Evolutionary conservation across 2,113 vertebrate species (phyloP).

Genomic region (Cichladusa arquata): DNA sequence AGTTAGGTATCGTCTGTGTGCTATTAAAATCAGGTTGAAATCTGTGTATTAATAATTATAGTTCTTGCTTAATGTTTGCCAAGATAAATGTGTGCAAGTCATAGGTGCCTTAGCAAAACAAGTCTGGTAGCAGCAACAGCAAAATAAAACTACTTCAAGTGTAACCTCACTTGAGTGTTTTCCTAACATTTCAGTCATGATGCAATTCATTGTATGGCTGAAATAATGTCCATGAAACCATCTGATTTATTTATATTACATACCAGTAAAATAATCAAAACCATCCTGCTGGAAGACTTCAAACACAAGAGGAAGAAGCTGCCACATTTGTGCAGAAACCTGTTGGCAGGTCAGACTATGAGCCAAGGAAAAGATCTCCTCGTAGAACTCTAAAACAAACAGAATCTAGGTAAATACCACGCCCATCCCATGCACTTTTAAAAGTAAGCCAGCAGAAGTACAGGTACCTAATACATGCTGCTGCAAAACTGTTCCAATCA

Average conservation of each 20-base stretch:
- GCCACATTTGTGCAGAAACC: constrained; percentile 98
- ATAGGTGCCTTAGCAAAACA: background rate
- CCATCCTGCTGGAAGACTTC: constrained; percentile 99
- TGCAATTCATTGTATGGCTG: background rate
- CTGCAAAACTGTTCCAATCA: constrained; percentile 96
- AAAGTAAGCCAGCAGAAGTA: background rate
- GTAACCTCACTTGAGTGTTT: background rate
- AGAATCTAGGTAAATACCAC: background rate
- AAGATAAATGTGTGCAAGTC: background rate
- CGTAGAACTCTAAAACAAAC: constrained; percentile 89
- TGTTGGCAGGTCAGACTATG: constrained; percentile 98
- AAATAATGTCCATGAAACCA: background rate
- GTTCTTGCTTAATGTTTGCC: background rate
- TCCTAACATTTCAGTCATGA: background rate
- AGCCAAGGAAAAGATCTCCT: constrained; percentile 97
- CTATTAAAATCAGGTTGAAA: background rate
- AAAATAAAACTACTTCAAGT: background rate
- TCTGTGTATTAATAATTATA: background rate
- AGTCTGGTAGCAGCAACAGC: background rate
- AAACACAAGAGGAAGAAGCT: constrained; percentile 93
- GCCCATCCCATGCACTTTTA: background rate
- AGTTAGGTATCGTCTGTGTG: background rate
- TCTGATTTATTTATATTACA: background rate
- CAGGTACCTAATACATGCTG: constrained; percentile 93
- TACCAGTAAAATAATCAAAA: constrained; percentile 93